Evolutionary conservation across 2,113 vertebrate species (phyloP).

Genomic region (Orcinus orca): DNA sequence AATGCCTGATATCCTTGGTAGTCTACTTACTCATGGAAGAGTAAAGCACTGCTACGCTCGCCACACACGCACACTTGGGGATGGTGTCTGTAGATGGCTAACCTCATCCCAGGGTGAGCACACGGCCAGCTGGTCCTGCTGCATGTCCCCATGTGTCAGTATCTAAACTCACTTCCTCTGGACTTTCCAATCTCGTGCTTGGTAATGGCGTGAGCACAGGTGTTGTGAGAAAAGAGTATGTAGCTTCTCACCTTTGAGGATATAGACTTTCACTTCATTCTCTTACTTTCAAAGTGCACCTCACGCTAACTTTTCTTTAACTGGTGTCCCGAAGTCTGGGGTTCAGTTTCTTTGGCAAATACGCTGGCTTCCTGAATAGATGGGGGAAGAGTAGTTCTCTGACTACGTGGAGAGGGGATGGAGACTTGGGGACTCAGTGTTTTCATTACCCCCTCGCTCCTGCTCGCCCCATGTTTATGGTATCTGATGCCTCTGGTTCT

Average conservation of each 20-base stretch:
- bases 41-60: not conserved
- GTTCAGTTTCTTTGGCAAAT: not conserved
- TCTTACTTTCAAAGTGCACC: not conserved
- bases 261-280: not conserved
- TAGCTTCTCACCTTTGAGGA: not conserved
- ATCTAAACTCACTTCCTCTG: not conserved
- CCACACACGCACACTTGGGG: rapidly evolving
- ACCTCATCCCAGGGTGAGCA: not conserved
- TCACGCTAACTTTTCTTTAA: not conserved
- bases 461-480: not conserved
- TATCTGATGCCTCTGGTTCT: not conserved
- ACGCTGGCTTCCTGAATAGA: not conserved
- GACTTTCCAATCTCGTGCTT: not conserved
- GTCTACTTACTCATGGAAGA: not conserved
- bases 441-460: not conserved
- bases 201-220: not conserved
- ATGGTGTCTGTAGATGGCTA: not conserved
- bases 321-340: not conserved
- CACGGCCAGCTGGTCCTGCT: not conserved
- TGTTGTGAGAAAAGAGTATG: not conserved
- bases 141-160: not conserved
- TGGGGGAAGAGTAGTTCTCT: not conserved
- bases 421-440: not conserved
- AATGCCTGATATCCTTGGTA: not conserved
- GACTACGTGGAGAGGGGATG: not conserved